A percentile compares a stretch with the other conserved stretches of the same genome.
Evolutionary conservation across 2,888 invertebrate species (phyloP).

Genomic region (Myopa testacea): DNA sequence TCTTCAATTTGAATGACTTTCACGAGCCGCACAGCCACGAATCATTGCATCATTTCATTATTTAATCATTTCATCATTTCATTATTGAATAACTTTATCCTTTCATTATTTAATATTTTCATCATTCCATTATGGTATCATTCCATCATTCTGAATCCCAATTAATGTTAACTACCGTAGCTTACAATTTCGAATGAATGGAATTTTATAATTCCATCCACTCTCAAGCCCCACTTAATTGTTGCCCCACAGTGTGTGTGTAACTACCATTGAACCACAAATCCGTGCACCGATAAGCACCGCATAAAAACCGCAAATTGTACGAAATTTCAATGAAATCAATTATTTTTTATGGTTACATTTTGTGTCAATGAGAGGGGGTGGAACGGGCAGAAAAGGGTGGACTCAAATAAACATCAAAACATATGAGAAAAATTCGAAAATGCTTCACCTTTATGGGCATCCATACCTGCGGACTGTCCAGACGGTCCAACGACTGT

Average conservation of each 20-base stretch:
- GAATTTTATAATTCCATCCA: neutral
- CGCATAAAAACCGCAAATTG: constrained; percentile 34
- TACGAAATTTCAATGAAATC: constrained; percentile 31
- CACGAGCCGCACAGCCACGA: no score
- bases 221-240: neutral
- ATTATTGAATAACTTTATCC: no score
- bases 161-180: neutral
- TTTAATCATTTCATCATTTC: no score
- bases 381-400: neutral
- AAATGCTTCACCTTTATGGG: constrained; percentile 45
- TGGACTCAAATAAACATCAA: neutral
- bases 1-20: no score
- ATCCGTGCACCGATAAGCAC: constrained; percentile 15
- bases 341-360: constrained; percentile 22
- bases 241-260: neutral
- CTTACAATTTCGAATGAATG: neutral
- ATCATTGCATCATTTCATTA: no score
- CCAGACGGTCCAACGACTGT: constrained; percentile 73
- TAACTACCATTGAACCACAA: constrained; percentile 9
- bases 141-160: neutral
- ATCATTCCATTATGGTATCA: neutral
- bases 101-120: neutral
- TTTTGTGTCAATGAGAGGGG: neutral
- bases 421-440: neutral
- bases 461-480: constrained; percentile 68